These are phyloP conservation scores for Pyrrhia umbra DNA, from an alignment of 2,888 invertebrate species.

Conservation along the genomic window DNA sequence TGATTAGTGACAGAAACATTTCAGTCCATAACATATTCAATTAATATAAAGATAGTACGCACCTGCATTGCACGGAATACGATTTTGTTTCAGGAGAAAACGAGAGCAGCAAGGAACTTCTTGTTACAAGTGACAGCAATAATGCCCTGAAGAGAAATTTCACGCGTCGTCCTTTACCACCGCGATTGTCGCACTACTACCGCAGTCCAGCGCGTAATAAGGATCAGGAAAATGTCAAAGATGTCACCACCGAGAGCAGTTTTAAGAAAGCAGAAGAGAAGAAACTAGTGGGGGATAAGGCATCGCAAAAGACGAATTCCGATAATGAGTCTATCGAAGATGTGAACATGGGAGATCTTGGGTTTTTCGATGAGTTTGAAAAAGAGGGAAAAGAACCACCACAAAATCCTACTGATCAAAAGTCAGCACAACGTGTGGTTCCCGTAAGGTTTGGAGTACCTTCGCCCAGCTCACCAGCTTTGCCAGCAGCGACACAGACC, in stretches of 20 bases:
- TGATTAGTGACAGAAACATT: too few species aligned
- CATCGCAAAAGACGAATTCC: conserved; percentile 42
- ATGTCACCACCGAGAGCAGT: conserved; percentile 24
- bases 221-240: conserved; percentile 18
- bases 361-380: conserved; percentile 72
- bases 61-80: too few species aligned
- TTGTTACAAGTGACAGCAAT: conserved; percentile 90
- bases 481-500: conserved; percentile 29
- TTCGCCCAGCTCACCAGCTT: background rate
- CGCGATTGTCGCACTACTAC: conserved; percentile 79
- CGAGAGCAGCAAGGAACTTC: conserved; percentile 91
- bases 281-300: conserved; percentile 38
- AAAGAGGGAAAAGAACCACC: conserved; percentile 42
- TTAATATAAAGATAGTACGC: too few species aligned
- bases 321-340: conserved; percentile 68
- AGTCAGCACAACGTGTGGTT: background rate
- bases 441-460: conserved; percentile 26
- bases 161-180: conserved; percentile 79
- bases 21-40: background rate
- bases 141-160: conserved; percentile 80
- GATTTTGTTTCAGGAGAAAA: conserved; percentile 80
- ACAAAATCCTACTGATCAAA: background rate
- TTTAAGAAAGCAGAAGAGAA: conserved; percentile 24
- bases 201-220: conserved; percentile 39
- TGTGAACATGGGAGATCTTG: conserved; percentile 74